Percentiles rank a stretch among this genome's conserved stretches.
Evolutionary conservation across 2,113 vertebrate species (phyloP).

Genomic region (Pterocles orientalis): DNA sequence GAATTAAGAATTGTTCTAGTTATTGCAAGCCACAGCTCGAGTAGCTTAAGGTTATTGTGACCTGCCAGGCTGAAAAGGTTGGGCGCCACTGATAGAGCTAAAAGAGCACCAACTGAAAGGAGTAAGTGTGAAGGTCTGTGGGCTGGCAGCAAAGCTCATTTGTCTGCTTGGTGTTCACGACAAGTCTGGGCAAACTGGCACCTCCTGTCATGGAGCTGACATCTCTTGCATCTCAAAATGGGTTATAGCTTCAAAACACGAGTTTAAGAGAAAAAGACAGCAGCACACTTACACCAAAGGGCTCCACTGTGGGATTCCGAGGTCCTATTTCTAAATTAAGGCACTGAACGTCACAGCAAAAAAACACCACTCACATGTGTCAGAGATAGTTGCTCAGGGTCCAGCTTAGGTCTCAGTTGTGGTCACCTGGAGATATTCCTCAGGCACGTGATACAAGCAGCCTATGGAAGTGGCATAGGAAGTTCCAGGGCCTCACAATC

Average conservation of each 20-base stretch:
- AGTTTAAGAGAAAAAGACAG: not conserved
- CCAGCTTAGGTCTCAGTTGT: not conserved
- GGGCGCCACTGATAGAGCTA: not conserved
- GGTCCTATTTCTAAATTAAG: not conserved
- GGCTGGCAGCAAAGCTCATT: not conserved
- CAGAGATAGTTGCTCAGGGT: not conserved
- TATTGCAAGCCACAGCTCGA: not conserved
- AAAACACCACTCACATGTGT: not conserved
- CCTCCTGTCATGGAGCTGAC: not conserved
- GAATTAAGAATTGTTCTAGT: not conserved
- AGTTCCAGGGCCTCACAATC: too few species aligned
- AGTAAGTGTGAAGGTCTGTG: not conserved
- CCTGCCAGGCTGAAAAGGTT: not conserved
- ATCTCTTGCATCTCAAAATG: not conserved
- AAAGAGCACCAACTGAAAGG: not conserved
- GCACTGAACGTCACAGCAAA: not conserved
- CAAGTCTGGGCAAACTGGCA: not conserved
- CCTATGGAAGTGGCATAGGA: not conserved
- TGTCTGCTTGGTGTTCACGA: not conserved
- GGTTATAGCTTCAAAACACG: not conserved
- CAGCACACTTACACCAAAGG: not conserved
- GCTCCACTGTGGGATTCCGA: not conserved
- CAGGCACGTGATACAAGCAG: not conserved
- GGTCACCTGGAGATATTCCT: not conserved
- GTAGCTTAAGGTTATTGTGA: not conserved